These are phyloP conservation scores for Hestina assimilis DNA, from an alignment of 1,140 invertebrate species.

Conservation along the genomic window DNA sequence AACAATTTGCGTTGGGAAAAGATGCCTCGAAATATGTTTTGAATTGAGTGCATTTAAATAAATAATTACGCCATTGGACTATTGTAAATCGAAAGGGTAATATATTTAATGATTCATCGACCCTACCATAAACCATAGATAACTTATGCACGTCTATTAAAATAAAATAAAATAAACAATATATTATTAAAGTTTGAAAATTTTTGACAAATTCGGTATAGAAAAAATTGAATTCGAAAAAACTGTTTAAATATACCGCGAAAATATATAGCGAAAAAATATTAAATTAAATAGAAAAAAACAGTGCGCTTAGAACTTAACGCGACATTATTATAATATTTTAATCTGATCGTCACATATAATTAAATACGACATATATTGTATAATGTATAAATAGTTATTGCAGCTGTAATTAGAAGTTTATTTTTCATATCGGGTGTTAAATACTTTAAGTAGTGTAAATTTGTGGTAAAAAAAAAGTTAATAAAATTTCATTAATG, in stretches of 20 bases:
- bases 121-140: constrained; percentile 36
- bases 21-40: too few species aligned
- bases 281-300: constrained; percentile 33
- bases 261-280: constrained; percentile 17
- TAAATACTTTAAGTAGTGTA: constrained; percentile 75
- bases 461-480: constrained; percentile 65
- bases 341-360: constrained; percentile 47
- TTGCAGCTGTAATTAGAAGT: constrained; percentile 77
- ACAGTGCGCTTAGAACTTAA: constrained; percentile 67
- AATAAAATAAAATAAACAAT: not conserved
- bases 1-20: too few species aligned
- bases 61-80: too few species aligned
- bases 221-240: constrained; percentile 2
- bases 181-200: too few species aligned
- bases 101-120: constrained; percentile 39
- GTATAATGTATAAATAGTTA: constrained; percentile 78
- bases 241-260: constrained; percentile 43
- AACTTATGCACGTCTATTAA: constrained; percentile 43
- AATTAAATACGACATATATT: constrained; percentile 39
- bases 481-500: constrained; percentile 69
- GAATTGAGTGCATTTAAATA: too few species aligned
- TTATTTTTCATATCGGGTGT: constrained; percentile 78
- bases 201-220: constrained; percentile 3
- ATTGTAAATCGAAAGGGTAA: constrained; percentile 72
- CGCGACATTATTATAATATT: constrained; percentile 53